These are phyloP conservation scores for Hyperoplus immaculatus DNA, from an alignment of 2,797 vertebrate genomes.

Conservation along the genomic window DNA sequence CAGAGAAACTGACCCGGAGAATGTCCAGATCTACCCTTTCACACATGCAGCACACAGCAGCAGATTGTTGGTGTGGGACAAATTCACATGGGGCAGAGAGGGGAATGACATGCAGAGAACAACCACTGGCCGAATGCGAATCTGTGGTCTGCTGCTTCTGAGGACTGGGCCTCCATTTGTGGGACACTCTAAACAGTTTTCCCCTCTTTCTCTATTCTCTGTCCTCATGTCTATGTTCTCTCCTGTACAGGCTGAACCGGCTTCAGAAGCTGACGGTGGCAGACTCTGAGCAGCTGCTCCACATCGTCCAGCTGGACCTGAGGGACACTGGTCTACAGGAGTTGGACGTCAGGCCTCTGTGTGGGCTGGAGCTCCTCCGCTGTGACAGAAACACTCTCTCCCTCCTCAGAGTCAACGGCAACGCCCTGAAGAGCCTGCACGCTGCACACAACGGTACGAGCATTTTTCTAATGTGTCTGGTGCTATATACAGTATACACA, in stretches of 20 bases:
- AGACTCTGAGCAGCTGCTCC: conserved; percentile 89
- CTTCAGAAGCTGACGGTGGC: conserved; percentile 85
- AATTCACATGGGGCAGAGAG: no score
- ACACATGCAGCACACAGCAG: no score
- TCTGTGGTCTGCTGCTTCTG: no score
- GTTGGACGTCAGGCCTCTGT: conserved; percentile 89
- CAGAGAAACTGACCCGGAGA: no score
- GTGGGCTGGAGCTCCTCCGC: conserved; percentile 92
- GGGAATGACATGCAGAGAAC: no score
- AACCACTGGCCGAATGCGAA: no score
- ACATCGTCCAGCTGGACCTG: conserved; percentile 93
- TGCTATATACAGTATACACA: no score
- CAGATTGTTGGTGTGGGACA: no score
- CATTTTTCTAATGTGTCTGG: background rate
- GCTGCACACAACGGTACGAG: conserved; percentile 91
- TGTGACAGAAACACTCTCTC: conserved; percentile 94
- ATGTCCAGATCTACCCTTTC: no score
- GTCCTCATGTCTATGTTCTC: background rate
- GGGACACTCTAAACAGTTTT: no score
- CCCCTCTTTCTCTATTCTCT: background rate
- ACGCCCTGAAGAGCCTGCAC: conserved; percentile 90
- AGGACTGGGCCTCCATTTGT: no score
- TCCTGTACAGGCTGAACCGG: conserved; percentile 87
- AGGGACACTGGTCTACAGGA: conserved; percentile 91
- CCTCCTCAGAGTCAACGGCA: conserved; percentile 88